Evolutionary conservation across 2,113 vertebrate genomes (phyloP).

Genomic region (Gallinago media): DNA sequence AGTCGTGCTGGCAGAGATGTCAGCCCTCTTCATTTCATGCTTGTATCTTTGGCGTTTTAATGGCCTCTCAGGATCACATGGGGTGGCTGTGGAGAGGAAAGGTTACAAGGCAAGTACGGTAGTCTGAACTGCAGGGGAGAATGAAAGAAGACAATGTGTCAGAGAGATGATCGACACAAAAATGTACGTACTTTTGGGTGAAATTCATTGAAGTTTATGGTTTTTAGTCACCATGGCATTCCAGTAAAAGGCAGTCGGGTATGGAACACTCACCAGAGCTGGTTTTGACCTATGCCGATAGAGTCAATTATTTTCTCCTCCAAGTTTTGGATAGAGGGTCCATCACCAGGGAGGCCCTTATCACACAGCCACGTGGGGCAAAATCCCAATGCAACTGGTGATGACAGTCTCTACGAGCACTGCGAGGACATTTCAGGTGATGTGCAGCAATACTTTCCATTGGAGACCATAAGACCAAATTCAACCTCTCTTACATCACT

Average conservation of each 20-base stretch:
- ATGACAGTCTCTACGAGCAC: background rate
- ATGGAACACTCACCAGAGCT: background rate
- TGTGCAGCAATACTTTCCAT: background rate
- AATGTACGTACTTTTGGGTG: background rate
- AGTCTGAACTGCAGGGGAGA: background rate
- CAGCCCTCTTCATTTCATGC: background rate
- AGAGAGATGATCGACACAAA: background rate
- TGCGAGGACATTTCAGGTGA: background rate
- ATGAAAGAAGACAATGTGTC: background rate
- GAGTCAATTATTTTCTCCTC: background rate
- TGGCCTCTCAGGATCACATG: background rate
- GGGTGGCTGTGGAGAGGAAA: background rate
- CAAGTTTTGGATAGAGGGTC: background rate
- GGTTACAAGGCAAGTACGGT: background rate
- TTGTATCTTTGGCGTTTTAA: background rate
- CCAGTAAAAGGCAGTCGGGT: background rate
- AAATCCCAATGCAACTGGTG: fast-evolving
- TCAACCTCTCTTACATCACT: background rate
- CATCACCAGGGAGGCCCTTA: background rate
- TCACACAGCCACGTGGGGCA: fast-evolving
- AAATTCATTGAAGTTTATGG: background rate
- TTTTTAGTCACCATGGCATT: background rate
- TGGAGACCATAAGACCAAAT: background rate
- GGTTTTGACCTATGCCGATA: background rate
- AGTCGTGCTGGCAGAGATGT: background rate